Percentiles rank a stretch among this genome's conserved stretches.
phyloP scores from a whole-genome alignment of 2,113 vertebrate genomes.

The Pedetes capensis region DNA sequence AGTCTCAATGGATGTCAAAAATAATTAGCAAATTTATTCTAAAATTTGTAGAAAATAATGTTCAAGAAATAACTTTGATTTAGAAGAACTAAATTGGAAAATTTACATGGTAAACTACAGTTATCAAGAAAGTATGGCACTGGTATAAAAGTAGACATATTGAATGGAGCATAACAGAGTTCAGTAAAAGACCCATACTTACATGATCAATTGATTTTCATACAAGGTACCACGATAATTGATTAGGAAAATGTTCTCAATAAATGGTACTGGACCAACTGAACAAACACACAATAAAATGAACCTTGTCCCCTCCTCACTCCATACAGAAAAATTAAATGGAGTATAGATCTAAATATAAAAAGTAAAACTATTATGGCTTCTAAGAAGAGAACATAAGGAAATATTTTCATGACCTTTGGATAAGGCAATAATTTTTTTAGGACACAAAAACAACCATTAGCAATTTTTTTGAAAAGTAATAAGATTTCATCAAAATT shows the following conservation, averaged over 20 bases:
- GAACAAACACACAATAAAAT: background rate
- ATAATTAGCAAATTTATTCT: background rate
- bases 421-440: background rate
- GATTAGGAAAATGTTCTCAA: background rate
- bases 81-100: background rate
- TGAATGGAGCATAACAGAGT: too few relatives aligned
- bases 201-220: background rate
- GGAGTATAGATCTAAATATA: too few relatives aligned
- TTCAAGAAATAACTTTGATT: background rate
- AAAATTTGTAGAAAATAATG: constrained; percentile 28
- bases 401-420: background rate
- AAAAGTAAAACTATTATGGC: background rate
- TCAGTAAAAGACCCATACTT: too few relatives aligned
- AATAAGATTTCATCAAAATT: constrained; percentile 10
- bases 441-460: background rate
- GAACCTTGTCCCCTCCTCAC: background rate
- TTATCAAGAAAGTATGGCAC: too few relatives aligned
- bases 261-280: background rate
- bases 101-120: background rate
- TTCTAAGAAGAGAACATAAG: constrained; percentile 13
- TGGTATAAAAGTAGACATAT: too few relatives aligned
- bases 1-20: background rate
- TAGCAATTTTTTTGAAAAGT: background rate
- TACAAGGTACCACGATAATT: too few relatives aligned
- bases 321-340: background rate